Conservation (phyloP, 1,140 invertebrate species). For the Alviniconcha marisindica region DNA sequence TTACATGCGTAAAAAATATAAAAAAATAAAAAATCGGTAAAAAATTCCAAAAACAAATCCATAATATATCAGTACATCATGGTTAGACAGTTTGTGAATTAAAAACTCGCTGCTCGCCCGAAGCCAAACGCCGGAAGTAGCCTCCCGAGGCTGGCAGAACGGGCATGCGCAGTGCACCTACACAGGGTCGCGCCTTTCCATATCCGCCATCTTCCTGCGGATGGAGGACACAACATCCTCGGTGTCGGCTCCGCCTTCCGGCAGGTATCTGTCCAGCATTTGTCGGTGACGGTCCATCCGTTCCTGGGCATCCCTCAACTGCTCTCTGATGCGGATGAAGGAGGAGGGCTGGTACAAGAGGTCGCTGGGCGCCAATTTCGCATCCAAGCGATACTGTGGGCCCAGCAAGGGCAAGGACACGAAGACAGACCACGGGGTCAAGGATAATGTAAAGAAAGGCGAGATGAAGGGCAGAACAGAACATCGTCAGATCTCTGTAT, state of each 20-base stretch:
- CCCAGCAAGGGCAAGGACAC: slow-evolving; percentile 17
- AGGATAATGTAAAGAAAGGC: neutral
- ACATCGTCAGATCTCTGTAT: too few relatives aligned
- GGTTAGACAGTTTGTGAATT: neutral
- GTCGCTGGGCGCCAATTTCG: slow-evolving; percentile 55
- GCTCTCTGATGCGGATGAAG: slow-evolving; percentile 56
- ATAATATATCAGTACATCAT: neutral
- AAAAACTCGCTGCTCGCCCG: neutral
- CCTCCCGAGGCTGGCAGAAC: neutral
- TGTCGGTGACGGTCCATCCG: slow-evolving; percentile 66
- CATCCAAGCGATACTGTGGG: slow-evolving; percentile 61
- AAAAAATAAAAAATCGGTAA: neutral
- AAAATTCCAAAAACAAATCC: neutral
- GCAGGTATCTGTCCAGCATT: slow-evolving; percentile 62
- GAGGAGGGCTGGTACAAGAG: slow-evolving; percentile 55
- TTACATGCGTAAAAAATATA: neutral
- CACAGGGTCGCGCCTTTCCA: slow-evolving; percentile 39
- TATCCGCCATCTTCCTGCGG: slow-evolving; percentile 26
- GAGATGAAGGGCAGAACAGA: neutral
- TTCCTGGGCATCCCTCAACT: slow-evolving; percentile 59
- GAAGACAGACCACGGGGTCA: slow-evolving; percentile 7
- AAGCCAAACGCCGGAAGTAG: slow-evolving; percentile 25
- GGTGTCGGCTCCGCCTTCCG: slow-evolving; percentile 11
- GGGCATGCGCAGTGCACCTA: slow-evolving; percentile 18
- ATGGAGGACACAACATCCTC: slow-evolving; percentile 13